Base-by-base conservation (phyloP, 2,888 invertebrate genomes). In the Venusia cambrica region DNA sequence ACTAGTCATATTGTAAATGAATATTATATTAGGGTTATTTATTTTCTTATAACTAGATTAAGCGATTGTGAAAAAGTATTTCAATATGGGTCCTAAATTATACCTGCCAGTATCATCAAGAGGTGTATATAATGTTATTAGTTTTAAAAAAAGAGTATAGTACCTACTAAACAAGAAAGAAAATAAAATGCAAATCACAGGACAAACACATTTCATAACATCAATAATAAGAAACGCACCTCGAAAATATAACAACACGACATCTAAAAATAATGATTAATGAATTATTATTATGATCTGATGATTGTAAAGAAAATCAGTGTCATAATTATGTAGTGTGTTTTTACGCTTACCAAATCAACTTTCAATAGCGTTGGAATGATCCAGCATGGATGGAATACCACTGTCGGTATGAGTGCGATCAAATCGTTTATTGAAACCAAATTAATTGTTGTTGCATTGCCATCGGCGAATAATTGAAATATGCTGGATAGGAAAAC, bases 1-100 rank as follows among this genome's bases (percentile, higher is more conserved):
- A 48, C 84, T 83, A 84, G 83, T 84, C 84, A 83, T 79, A 77
- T 48, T 65, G 54, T 61, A 54, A 54, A 59, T 52, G 40, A 49
- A 59, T 66, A 56, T 63, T 65, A 57, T 54, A 38, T 56, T 38
- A 55, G 52, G 40, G 45, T 59, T 54, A 62, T 62, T 71, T 62
- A 62, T 65, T 63, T 58, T 49, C 48, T 40, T 62, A 57, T 39
- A 39, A 52, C 43, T 47, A 40, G 14, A 17, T 26, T 22, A 34
- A 32, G n/a, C n/a, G n/a, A 16, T 18, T 31, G 28, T 29, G 30
- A 18, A 22, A 12, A 28, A 28, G 27, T 27, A 13, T 29, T 25
- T 31, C 18, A 4, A 26, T 26, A 9, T 34, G 16, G 28, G 35
- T 31, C 31, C 35, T 40, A 2, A 29, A 20, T 21, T 19, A 31